Conservation (phyloP, 2,888 invertebrate genomes). For the Drosophila paranaensis region DNA sequence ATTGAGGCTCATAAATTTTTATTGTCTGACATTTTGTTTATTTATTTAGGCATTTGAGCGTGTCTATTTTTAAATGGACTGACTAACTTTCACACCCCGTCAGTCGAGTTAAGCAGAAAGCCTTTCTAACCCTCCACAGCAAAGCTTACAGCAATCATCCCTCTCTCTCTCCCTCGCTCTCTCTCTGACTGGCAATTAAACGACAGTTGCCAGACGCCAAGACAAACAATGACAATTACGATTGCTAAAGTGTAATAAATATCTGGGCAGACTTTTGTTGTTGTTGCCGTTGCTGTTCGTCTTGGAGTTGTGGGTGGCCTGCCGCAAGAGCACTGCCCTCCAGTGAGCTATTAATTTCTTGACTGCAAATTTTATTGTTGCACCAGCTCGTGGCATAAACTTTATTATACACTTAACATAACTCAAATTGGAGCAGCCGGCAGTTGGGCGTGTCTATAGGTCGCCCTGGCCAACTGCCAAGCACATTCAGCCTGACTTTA, state of each 20-base stretch:
- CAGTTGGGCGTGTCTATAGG: conserved; percentile 32
- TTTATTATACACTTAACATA: conserved; percentile 67
- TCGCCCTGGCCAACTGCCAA: conserved; percentile 6
- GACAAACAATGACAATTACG: conserved; percentile 80
- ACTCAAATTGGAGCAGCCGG: conserved; percentile 41
- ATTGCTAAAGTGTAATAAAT: conserved; percentile 78
- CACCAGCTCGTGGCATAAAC: conserved; percentile 58
- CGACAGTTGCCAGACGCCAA: conserved; percentile 76
- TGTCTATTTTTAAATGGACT: conserved; percentile 75
- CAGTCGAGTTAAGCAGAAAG: conserved; percentile 23
- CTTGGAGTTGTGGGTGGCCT: conserved; percentile 37
- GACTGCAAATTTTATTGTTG: conserved; percentile 63
- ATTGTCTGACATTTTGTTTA: conserved; percentile 75
- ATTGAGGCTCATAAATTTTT: conserved; percentile 76
- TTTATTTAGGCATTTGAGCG: conserved; percentile 70
- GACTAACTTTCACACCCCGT: conserved; percentile 73
- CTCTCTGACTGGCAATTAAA: conserved; percentile 67
- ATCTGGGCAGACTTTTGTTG: conserved; percentile 39
- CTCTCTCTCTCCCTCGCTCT: neutral
- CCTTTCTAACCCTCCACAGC: conserved; percentile 20
- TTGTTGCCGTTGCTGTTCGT: neutral
- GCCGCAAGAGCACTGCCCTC: conserved; percentile 44
- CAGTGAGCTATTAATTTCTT: conserved; percentile 54
- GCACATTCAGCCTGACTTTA: neutral
- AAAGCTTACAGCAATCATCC: conserved; percentile 1